Conservation (phyloP, 2,113 vertebrate species). For the Vulpes ferrilata region DNA sequence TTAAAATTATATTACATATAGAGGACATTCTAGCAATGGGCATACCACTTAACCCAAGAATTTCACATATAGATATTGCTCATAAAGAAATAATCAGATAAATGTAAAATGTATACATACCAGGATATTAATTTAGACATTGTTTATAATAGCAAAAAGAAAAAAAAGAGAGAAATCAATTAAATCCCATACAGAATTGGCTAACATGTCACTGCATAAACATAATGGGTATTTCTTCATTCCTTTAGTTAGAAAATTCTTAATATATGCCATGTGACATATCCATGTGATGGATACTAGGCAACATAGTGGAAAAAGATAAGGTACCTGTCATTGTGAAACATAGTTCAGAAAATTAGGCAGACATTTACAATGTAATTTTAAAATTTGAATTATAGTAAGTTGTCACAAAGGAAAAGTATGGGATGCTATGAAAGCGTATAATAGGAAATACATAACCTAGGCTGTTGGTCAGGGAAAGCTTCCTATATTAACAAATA, state of each 20-base stretch:
- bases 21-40: neutral
- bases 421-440: neutral
- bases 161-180: neutral
- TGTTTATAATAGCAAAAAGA: neutral
- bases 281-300: neutral
- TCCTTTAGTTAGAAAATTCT: neutral
- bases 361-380: neutral
- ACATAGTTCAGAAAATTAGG: neutral
- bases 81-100: neutral
- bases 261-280: neutral
- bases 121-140: neutral
- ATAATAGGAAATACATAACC: neutral
- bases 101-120: neutral
- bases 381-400: conserved; percentile 23
- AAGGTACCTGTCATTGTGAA: neutral
- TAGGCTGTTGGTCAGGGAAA: neutral
- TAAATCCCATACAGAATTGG: neutral
- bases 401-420: neutral
- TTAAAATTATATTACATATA: neutral
- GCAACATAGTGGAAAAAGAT: neutral
- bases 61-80: neutral
- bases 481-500: conserved; percentile 27
- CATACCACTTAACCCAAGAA: neutral
- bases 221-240: neutral
- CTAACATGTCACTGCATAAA: neutral